Base-by-base conservation (phyloP, 2,888 invertebrate genomes). In the Pyrrhopygopsis socrates region DNA sequence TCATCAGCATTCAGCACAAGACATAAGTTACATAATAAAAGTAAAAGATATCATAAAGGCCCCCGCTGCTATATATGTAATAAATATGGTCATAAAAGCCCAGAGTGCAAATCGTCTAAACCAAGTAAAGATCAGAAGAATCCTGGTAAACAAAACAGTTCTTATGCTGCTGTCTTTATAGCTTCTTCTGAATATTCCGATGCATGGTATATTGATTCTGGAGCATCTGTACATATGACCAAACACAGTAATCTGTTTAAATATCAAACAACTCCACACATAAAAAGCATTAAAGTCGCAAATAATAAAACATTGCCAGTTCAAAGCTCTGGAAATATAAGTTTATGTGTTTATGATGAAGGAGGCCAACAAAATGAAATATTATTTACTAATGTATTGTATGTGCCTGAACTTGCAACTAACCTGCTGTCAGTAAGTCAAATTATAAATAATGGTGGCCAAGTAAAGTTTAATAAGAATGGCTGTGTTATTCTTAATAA, bases 141-240 rank as follows among this genome's bases (percentile, higher is more conserved):
- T n/a, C n/a, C n/a, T n/a, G n/a, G n/a, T n/a, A n/a, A n/a, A n/a
- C n/a, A n/a, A n/a, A n/a, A n/a, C n/a, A n/a, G n/a, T n/a, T 84
- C 71, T 13, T 81, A 86, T 83, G 83, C 86, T 50, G 87, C 86
- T 34, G 87, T 73, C 1, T 90, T 90, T 79, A 15, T 81, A n/a
- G 24, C 84, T 4, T 38, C 67, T 13, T 29, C 11, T 13, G 29
- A 79, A 50, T 34, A 75, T 29, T n/a, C n/a, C n/a, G 76, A 83
- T 77, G 84, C 60, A 20, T 89, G 87, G 84, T 90, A 84, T 70
- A 54, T 92, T 4, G 89, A 92, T 58, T 92, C 89, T 1, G 92
- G 89, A 58, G 81, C 88, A 8, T 60, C 60, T 15, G 6, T 15
- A 15, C 60, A 60, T 5, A 77, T 60, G 82, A 81, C 80, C 30